Evolutionary conservation across 2,888 invertebrate genomes (phyloP).

Genomic region (Drosophila paucipuncta): DNA sequence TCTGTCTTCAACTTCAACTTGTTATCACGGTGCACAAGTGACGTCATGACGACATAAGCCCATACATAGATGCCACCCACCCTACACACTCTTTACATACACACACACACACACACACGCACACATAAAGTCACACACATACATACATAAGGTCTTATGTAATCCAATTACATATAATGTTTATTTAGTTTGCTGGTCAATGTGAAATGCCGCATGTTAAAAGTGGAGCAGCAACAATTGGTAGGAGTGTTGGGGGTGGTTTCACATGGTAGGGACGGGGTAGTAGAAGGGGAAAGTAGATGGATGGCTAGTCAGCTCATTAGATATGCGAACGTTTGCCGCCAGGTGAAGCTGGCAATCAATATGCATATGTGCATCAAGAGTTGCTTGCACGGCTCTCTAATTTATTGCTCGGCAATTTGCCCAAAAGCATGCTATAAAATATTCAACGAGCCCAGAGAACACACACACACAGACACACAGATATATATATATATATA

Average conservation of each 20-base stretch:
- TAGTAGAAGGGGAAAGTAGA: not conserved
- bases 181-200: conserved; percentile 26
- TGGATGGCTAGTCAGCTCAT: conserved; percentile 25
- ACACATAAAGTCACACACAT: not conserved
- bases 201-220: conserved; percentile 23
- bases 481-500: conserved; percentile 26
- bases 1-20: not conserved
- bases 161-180: conserved; percentile 14
- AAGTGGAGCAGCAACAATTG: conserved; percentile 42
- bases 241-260: not conserved
- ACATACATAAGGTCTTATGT: not conserved
- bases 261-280: not conserved
- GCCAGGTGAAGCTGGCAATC: conserved; percentile 48
- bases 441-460: conserved; percentile 65
- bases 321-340: conserved; percentile 46
- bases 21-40: conserved; percentile 2
- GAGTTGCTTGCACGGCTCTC: conserved; percentile 35
- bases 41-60: not conserved
- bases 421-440: conserved; percentile 73
- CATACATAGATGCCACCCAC: not conserved
- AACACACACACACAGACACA: conserved; percentile 11
- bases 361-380: conserved; percentile 52
- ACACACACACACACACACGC: not conserved
- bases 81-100: not conserved
- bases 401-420: conserved; percentile 70